Conservation (phyloP, 2,113 vertebrate genomes). For the Hippocampus zosterae region DNA sequence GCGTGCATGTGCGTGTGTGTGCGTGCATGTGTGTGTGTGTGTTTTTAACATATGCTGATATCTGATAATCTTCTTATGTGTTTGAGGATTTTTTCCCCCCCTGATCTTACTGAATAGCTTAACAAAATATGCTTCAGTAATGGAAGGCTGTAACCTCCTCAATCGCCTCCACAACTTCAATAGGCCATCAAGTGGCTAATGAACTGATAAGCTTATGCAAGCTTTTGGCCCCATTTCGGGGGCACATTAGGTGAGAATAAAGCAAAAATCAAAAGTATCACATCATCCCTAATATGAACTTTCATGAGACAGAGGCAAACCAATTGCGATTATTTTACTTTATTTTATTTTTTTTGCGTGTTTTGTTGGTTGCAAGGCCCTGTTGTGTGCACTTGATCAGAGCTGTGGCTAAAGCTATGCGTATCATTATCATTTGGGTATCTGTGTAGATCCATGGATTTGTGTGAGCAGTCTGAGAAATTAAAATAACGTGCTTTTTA, state of each 20-base stretch:
- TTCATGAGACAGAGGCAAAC: constrained; percentile 3
- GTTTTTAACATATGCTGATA: constrained; percentile 71
- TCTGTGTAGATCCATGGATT: constrained; percentile 71
- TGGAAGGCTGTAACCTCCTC: constrained; percentile 53
- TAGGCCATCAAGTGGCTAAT: constrained; percentile 67
- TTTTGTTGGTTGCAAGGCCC: constrained; percentile 36
- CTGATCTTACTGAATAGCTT: constrained; percentile 55
- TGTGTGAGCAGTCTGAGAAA: constrained; percentile 72
- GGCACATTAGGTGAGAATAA: constrained; percentile 28
- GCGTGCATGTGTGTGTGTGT: constrained; percentile 15
- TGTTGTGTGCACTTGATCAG: constrained; percentile 36
- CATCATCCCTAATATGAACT: constrained; percentile 1
- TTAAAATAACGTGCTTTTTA: constrained; percentile 77
- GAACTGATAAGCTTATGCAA: constrained; percentile 64
- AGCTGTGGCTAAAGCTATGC: constrained; percentile 54
- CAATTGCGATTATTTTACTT: not conserved
- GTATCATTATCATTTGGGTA: constrained; percentile 66
- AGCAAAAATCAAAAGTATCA: constrained; percentile 18
- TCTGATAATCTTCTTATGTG: constrained; percentile 69
- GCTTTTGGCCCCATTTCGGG: constrained; percentile 50
- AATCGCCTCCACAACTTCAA: constrained; percentile 55
- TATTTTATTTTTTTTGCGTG: not conserved
- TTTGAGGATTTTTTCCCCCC: constrained; percentile 39
- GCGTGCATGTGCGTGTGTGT: not conserved
- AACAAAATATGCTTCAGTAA: constrained; percentile 64